These are phyloP conservation scores for Muntiacus reevesi DNA, from an alignment of 2,113 vertebrate species.

Conservation along the genomic window DNA sequence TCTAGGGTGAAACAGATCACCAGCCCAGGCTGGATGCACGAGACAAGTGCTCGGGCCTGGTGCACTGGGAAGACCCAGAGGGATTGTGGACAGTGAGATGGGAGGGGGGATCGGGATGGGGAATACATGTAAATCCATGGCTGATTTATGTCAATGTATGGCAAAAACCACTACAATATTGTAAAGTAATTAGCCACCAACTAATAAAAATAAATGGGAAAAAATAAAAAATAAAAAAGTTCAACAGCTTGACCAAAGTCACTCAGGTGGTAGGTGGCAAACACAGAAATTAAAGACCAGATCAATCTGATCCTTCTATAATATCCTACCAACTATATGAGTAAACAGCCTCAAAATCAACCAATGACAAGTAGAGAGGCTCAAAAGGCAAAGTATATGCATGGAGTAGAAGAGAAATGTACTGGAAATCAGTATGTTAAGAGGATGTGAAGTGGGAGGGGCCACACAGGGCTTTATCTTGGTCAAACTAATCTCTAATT, in stretches of 20 bases:
- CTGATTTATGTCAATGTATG: too few species aligned
- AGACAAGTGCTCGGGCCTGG: too few species aligned
- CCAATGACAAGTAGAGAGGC: neutral
- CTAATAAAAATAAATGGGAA: too few species aligned
- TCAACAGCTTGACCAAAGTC: neutral
- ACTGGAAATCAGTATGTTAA: constrained; percentile 1
- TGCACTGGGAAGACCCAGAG: too few species aligned
- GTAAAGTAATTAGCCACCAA: too few species aligned
- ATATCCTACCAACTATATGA: neutral
- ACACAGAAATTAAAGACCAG: constrained; percentile 7
- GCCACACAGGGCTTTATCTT: neutral
- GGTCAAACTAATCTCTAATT: neutral
- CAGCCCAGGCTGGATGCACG: too few species aligned
- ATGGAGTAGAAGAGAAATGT: neutral
- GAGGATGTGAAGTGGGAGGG: neutral
- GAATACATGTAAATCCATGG: too few species aligned
- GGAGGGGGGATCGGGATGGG: too few species aligned
- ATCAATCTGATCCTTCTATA: neutral
- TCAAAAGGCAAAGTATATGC: neutral
- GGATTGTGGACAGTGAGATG: too few species aligned
- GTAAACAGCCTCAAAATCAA: neutral
- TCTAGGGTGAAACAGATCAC: too few species aligned
- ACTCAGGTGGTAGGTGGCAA: neutral
- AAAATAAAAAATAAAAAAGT: neutral
- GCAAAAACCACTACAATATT: too few species aligned